Evolutionary conservation across 2,888 invertebrate genomes (phyloP).

Genomic region (Chelonus formosanus): DNA sequence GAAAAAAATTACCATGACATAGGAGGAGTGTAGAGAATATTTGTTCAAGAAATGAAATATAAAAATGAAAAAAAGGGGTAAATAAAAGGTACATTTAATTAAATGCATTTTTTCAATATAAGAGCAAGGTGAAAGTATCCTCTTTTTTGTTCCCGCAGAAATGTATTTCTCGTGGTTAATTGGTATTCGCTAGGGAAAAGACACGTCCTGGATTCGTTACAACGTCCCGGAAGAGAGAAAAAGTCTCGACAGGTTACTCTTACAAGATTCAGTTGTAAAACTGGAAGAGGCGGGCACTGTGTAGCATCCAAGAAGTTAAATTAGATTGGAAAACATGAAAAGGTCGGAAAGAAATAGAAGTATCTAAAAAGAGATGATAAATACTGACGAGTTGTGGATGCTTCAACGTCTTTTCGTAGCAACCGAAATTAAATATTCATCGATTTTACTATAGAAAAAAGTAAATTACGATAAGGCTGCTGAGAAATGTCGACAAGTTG

Average conservation of each 20-base stretch:
- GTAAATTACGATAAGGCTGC: slow-evolving; percentile 3
- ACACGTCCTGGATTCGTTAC: background rate
- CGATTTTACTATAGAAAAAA: slow-evolving; percentile 20
- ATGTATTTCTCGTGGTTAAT: slow-evolving; percentile 11
- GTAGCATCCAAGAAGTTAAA: slow-evolving; percentile 45
- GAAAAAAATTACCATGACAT: too few species aligned
- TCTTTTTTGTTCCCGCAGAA: slow-evolving; percentile 4
- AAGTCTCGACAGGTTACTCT: background rate
- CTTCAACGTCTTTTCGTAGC: background rate
- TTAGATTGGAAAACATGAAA: slow-evolving; percentile 40
- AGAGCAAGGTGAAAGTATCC: background rate
- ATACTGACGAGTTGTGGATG: slow-evolving; percentile 10
- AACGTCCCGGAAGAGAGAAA: background rate
- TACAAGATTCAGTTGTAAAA: too few species aligned
- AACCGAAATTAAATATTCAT: slow-evolving; percentile 47
- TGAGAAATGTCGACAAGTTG: background rate
- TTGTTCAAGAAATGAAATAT: too few species aligned
- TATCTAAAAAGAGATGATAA: slow-evolving; percentile 12
- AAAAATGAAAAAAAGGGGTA: too few species aligned
- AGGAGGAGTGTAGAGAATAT: too few species aligned
- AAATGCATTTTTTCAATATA: background rate
- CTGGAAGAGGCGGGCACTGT: slow-evolving; percentile 6
- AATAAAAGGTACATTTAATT: background rate
- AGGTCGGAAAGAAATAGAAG: slow-evolving; percentile 19
- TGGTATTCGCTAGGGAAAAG: slow-evolving; percentile 10